Evolutionary conservation across 2,797 vertebrate species (phyloP), one percentile per base, ranked within the genome.

Genomic region (Helostoma temminkii): DNA sequence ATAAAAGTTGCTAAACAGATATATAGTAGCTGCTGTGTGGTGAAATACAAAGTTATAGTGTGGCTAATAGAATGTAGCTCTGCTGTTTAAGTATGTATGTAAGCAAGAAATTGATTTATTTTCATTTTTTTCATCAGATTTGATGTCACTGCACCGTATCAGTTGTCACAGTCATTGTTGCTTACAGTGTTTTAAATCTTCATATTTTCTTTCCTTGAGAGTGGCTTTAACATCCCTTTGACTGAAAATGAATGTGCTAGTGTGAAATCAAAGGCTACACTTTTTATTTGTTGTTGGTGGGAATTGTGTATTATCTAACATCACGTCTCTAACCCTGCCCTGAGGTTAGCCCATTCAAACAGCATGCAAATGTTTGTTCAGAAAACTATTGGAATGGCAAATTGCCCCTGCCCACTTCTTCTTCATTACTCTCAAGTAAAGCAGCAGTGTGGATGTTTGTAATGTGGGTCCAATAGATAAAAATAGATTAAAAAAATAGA

Each of bases 321-420:
- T 0, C 63, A 19, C 25, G 15, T 30, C 41, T 9, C 11, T 34
- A 22, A 47, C 47, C 57, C 26, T 4, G 45, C 63, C 43, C 21
- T 34, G 43, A 79, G 53, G 63, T 66, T 43, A 60, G 63, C 48
- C 32, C 53, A 91, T 83, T 88, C 89, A 91, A 90, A 89, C 72
- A 30, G 70, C 56, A 93, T 92, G 90, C 86, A 92, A 91, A 92
- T 76, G 32, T 43, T 66, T 65, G 55, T 53, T 65, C 52, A 74
- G 65, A 68, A 46, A 71, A 54, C 80, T 79, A 76, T 76, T 67
- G 50, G 26, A 79, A 74, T 75, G 12, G 60, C 76, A 71, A 52
- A 71, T 61, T 57, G 55, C 47, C 60, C 26, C 53, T 34, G 10
- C 19, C 10, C 1, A 5, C 16, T 43, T 28, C 26, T 10, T 54